These are phyloP conservation scores for Zeugodacus cucurbitae DNA, from an alignment of 1,140 invertebrate species.

Conservation along the genomic window DNA sequence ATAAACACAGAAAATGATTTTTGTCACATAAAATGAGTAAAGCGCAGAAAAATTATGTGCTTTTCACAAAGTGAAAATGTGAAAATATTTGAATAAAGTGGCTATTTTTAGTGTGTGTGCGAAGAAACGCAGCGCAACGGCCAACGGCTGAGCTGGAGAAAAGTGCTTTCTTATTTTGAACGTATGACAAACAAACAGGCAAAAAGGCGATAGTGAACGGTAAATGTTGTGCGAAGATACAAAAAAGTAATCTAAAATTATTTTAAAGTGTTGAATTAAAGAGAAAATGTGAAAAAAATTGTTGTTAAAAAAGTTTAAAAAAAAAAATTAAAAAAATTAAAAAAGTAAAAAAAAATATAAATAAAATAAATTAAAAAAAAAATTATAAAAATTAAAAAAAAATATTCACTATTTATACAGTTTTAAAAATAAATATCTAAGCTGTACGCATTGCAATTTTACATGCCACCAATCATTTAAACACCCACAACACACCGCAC, in stretches of 20 bases:
- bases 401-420: not conserved
- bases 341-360: not conserved
- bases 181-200: not conserved
- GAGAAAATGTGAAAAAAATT: not conserved
- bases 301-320: not conserved
- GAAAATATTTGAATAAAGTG: constrained; percentile 32
- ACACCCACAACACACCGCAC: not conserved
- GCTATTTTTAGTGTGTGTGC: constrained; percentile 26
- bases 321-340: not conserved
- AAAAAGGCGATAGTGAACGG: too few species aligned
- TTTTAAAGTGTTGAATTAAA: too few species aligned
- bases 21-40: constrained; percentile 36
- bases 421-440: not conserved
- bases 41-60: constrained; percentile 6
- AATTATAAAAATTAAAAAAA: not conserved
- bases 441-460: not conserved
- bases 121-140: not conserved
- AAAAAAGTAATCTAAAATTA: not conserved
- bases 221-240: too few species aligned
- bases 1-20: constrained; percentile 12
- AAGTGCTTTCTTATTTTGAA: not conserved
- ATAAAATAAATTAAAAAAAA: not conserved
- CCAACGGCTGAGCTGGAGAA: not conserved
- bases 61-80: constrained; percentile 6
- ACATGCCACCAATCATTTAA: not conserved